Evolutionary conservation across 2,888 invertebrate species (phyloP), one percentile per base, ranked within the genome.

Genomic region (Aplocera efformata): DNA sequence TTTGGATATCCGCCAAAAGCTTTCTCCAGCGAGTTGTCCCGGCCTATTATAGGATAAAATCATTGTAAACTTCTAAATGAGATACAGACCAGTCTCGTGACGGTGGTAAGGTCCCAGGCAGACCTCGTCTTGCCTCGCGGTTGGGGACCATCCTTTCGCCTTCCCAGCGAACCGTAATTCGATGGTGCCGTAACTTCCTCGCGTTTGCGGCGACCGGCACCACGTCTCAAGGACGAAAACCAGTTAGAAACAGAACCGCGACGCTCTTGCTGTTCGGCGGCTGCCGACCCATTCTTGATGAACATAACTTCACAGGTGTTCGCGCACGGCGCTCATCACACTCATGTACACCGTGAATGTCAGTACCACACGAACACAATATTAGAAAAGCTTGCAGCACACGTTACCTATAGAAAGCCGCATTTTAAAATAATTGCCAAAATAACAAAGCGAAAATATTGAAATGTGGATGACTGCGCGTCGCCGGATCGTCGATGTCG

Each of bases 151-250:
- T 88, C 86, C 70, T 85, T 86, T 69, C 88, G 73, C 53, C 88
- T 79, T 59, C 86, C 83, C 63, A 90, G 74, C 35, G 90, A 88
- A 50, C 89, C 90, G 63, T 91, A 90, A 58, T 73, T 73, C 8
- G 79, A 48, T 6, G 85, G 80, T 24, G 75, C 77, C 31, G 72
- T 68, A 44, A 64, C 60, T 48, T 86, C 83, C 56, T 88, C 84
- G 30, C 85, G 81, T 62, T 84, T 81, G 46, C 88, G 79, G 37
- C 88, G 73, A 32, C 85, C 78, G 35, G 63, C 74, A 78, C 90
- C 74, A 53, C 94, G 91, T 60, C 94, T 91, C 69, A 95, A 74
- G 50, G 95, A 95, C 53, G 93, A 93, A 79, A 95, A 95, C 95
- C 95, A 95, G 76, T 92, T 94, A 57, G 92, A 91, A 47, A 94